Percentiles rank a stretch among this genome's conserved stretches.
Evolutionary conservation across 2,888 invertebrate genomes (phyloP).

Genomic region (Cylindroiulus punctatus): DNA sequence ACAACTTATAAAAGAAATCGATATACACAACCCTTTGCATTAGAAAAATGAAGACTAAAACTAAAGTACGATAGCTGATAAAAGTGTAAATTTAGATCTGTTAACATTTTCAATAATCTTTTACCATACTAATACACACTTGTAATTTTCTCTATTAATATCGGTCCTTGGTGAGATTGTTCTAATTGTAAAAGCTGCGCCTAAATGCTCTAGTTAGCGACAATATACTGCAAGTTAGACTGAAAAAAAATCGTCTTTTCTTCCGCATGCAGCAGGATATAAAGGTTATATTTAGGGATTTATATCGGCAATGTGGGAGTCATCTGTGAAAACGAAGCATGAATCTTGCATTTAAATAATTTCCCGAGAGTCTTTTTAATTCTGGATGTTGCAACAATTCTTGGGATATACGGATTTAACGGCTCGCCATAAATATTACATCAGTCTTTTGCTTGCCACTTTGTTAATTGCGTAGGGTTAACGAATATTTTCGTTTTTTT

Average conservation of each 20-base stretch:
- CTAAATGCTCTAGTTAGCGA: background rate
- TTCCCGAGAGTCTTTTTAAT: conserved; percentile 40
- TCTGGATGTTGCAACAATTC: conserved; percentile 24
- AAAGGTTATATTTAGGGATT: conserved; percentile 43
- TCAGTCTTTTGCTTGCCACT: conserved; percentile 17
- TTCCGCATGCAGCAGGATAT: conserved; percentile 24
- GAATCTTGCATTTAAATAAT: conserved; percentile 45
- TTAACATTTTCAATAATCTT: background rate
- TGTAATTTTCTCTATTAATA: background rate
- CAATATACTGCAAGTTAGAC: background rate
- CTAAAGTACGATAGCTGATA: conserved; percentile 15
- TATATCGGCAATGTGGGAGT: conserved; percentile 29
- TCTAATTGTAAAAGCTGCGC: background rate
- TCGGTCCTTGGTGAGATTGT: background rate
- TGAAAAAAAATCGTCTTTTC: background rate
- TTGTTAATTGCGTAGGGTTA: background rate
- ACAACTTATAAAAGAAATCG: conserved; percentile 36
- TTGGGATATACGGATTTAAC: background rate
- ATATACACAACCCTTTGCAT: background rate
- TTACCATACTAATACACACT: background rate
- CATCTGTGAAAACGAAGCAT: conserved; percentile 39
- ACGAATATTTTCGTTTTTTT: background rate
- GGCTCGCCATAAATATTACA: background rate
- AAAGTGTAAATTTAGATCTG: background rate
- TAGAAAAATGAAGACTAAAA: background rate